Conservation (phyloP, 2,113 vertebrate genomes). For the Herpetotheres cachinnans region DNA sequence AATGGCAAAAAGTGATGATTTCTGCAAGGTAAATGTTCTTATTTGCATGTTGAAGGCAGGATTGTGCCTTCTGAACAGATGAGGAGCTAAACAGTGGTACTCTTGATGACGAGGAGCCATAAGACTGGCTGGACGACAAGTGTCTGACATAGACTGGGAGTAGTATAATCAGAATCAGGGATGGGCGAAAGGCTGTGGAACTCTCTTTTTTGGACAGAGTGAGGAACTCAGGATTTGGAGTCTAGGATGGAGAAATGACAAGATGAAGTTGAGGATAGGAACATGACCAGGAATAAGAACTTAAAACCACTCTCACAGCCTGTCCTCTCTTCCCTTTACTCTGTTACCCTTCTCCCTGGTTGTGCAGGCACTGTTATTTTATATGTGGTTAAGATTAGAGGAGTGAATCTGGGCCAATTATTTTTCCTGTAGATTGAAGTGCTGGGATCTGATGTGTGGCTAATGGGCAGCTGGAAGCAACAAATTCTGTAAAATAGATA, state of each 20-base stretch:
- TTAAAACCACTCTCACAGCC: background rate
- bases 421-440: background rate
- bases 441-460: background rate
- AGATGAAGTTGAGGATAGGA: background rate
- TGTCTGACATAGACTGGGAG: background rate
- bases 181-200: background rate
- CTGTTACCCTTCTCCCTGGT: background rate
- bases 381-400: background rate
- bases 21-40: background rate
- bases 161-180: background rate
- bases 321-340: background rate
- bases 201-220: background rate
- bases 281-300: background rate
- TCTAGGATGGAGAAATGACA: background rate
- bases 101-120: fast-evolving
- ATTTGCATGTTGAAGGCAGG: background rate
- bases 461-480: background rate
- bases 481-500: background rate
- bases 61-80: background rate
- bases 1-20: background rate
- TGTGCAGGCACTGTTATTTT: background rate
- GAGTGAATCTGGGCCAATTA: background rate
- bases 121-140: background rate
- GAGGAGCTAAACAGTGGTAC: background rate
- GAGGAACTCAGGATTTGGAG: background rate